A percentile compares a stretch with the other conserved stretches of the same genome.
Evolutionary conservation across 1,140 invertebrate genomes (phyloP).

Genomic region (Cheumatopsyche charites): DNA sequence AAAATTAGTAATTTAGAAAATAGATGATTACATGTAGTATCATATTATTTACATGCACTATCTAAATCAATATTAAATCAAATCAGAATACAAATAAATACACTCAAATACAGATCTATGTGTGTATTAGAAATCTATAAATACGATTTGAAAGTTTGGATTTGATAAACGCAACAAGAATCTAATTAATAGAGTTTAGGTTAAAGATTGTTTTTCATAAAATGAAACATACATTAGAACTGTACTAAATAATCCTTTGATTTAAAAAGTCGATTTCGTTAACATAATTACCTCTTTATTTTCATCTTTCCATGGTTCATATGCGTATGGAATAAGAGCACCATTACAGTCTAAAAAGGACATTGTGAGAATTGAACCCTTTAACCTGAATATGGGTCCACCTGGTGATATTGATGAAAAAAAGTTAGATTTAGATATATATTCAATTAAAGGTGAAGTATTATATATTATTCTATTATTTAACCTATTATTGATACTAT

Average conservation of each 20-base stretch:
- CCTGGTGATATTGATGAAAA: constrained; percentile 63
- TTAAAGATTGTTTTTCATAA: background rate
- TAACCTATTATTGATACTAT: constrained; percentile 86
- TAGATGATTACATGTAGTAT: too few relatives aligned
- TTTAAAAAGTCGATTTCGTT: background rate
- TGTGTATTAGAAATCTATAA: too few relatives aligned
- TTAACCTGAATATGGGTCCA: constrained; percentile 90
- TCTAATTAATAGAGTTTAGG: too few relatives aligned
- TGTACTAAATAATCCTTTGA: background rate
- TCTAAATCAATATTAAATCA: too few relatives aligned
- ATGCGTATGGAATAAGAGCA: constrained; percentile 81
- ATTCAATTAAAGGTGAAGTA: background rate
- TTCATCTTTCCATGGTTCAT: constrained; percentile 88
- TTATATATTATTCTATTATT: constrained; percentile 2
- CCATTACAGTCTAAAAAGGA: constrained; percentile 95
- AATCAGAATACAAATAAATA: too few relatives aligned
- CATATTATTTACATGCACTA: too few relatives aligned
- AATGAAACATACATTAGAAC: background rate
- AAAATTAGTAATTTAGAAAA: too few relatives aligned
- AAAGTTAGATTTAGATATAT: background rate
- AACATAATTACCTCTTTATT: constrained; percentile 61
- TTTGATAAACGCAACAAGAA: background rate
- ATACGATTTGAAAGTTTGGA: background rate
- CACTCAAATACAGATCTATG: too few relatives aligned
- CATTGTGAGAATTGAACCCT: constrained; percentile 91